These are phyloP conservation scores for Eulemur mongoz DNA, from an alignment of 2,797 vertebrate genomes.

Conservation along the genomic window DNA sequence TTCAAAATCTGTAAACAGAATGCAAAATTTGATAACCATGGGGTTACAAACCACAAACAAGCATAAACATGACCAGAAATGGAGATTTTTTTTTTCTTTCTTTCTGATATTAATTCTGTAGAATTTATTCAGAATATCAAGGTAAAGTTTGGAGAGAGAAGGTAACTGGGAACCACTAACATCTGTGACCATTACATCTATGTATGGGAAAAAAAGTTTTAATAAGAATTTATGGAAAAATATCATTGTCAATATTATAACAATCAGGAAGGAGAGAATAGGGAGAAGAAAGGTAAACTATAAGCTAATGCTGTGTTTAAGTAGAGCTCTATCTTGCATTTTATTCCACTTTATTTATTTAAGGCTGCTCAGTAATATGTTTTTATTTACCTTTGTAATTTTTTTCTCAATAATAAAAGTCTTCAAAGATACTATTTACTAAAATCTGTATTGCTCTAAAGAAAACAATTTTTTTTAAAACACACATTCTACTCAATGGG, in stretches of 20 bases:
- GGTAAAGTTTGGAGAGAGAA: neutral
- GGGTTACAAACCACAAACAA: neutral
- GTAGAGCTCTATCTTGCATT: neutral
- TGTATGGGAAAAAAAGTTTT: neutral
- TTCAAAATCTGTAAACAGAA: neutral
- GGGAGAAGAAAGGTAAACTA: neutral
- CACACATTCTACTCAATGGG: neutral
- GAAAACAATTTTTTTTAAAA: constrained; percentile 49
- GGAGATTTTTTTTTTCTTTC: neutral
- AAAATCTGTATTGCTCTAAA: neutral
- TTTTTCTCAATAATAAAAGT: neutral
- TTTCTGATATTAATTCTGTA: neutral
- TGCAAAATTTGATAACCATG: neutral
- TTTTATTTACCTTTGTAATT: neutral
- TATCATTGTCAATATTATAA: neutral
- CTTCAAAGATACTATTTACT: neutral
- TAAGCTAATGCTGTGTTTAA: neutral
- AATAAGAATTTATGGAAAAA: neutral
- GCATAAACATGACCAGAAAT: neutral
- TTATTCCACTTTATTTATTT: neutral
- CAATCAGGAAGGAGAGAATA: neutral
- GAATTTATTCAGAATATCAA: constrained; percentile 47
- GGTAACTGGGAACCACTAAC: neutral
- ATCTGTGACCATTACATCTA: constrained; percentile 9
- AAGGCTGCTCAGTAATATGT: neutral